phyloP scores from a whole-genome alignment of 2,797 vertebrate species.

The Ciconia nigra region DNA sequence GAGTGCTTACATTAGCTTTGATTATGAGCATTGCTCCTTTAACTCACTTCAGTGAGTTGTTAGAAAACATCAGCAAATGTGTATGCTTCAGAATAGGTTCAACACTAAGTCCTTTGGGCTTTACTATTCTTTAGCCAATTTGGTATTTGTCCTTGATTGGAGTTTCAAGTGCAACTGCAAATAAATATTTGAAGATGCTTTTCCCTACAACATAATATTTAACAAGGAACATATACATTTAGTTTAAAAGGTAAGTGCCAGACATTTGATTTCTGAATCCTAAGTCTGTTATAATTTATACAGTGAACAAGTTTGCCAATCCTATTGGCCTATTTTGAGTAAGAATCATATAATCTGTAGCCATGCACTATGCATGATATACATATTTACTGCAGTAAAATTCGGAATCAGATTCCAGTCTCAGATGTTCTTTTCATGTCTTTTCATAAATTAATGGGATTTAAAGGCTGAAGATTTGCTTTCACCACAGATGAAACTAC shows the following conservation, averaged over 20 bases:
- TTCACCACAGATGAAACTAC: neutral
- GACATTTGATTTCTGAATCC: neutral
- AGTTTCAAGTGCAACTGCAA: neutral
- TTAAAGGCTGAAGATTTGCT: neutral
- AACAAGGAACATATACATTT: neutral
- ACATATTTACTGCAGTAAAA: neutral
- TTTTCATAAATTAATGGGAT: neutral
- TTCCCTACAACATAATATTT: neutral
- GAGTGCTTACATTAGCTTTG: neutral
- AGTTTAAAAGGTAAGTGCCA: neutral
- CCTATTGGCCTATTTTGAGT: neutral
- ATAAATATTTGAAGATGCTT: neutral
- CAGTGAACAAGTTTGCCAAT: neutral
- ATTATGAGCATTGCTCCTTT: neutral
- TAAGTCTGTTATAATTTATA: neutral
- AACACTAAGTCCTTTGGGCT: neutral
- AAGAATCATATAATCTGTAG: neutral
- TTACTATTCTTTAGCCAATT: neutral
- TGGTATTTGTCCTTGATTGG: neutral
- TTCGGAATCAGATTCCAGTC: neutral
- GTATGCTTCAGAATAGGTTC: neutral
- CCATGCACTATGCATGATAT: neutral
- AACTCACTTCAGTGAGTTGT: neutral
- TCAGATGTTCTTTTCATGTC: neutral
- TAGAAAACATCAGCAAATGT: neutral